Evolutionary conservation across 2,113 vertebrate genomes (phyloP).

Genomic region (Callithrix jacchus): DNA sequence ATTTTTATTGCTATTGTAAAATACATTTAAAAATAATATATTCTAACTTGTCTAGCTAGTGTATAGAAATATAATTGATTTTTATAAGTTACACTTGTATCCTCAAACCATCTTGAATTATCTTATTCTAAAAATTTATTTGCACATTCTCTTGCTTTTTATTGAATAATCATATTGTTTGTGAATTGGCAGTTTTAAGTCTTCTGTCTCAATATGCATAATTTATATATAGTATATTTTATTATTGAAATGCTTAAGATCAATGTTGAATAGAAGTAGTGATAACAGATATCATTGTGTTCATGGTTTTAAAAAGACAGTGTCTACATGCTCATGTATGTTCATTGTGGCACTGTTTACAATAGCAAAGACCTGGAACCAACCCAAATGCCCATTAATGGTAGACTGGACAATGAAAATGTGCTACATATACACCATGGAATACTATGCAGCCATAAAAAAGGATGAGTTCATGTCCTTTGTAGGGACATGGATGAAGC

Average conservation of each 20-base stretch:
- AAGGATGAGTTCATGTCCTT: no score
- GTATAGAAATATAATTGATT: neutral
- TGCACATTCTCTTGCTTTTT: neutral
- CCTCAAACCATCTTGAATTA: neutral
- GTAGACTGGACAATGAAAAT: no score
- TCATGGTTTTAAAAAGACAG: neutral
- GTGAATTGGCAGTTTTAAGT: neutral
- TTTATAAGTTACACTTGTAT: neutral
- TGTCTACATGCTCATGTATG: neutral
- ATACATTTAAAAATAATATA: neutral
- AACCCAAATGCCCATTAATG: no score
- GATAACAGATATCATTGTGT: neutral
- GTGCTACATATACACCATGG: no score
- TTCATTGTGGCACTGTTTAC: no score
- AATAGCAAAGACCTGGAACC: no score
- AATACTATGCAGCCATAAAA: no score
- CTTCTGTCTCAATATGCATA: neutral
- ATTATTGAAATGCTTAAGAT: neutral
- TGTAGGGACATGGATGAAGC: no score
- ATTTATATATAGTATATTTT: neutral
- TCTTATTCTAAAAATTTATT: slow-evolving; percentile 28
- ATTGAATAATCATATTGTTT: neutral
- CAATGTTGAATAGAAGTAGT: neutral
- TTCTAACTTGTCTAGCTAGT: neutral
- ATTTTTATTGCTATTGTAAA: neutral